A percentile compares a stretch with the other conserved stretches of the same genome.
phyloP scores from a whole-genome alignment of 2,888 invertebrate genomes.

The Holacanthella duospinosa region DNA sequence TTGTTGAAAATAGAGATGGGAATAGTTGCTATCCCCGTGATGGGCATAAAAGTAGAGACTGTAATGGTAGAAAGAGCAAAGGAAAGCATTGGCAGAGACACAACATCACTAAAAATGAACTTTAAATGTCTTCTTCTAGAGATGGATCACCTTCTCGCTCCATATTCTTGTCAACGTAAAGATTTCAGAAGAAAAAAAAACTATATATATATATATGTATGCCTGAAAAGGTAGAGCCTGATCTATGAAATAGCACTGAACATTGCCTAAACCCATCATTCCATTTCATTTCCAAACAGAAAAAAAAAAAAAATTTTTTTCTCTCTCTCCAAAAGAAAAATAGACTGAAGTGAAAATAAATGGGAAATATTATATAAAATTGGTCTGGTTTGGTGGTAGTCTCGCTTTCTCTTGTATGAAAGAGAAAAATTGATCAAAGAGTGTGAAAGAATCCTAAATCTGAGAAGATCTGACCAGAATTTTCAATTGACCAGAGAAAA shows the following conservation, averaged over 20 bases:
- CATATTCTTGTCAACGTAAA: conserved; percentile 13
- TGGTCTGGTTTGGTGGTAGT: neutral
- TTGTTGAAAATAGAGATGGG: conserved; percentile 26
- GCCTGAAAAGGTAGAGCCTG: too few relatives aligned
- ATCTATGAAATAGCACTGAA: too few relatives aligned
- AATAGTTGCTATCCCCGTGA: conserved; percentile 31
- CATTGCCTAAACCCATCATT: neutral
- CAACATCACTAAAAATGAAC: conserved; percentile 33
- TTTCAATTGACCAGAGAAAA: conserved; percentile 10
- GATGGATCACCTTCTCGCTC: conserved; percentile 24
- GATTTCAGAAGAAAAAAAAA: neutral
- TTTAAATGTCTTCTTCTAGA: conserved; percentile 30
- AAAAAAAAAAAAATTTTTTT: too few relatives aligned
- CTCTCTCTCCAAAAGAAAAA: neutral
- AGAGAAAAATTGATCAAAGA: conserved; percentile 1
- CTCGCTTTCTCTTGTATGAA: neutral
- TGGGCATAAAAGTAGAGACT: conserved; percentile 32
- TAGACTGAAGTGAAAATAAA: conserved; percentile 5
- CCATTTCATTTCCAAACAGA: neutral
- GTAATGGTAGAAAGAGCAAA: conserved; percentile 28
- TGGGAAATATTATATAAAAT: conserved; percentile 2
- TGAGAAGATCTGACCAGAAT: conserved; percentile 16
- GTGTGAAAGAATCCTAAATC: conserved; percentile 2
- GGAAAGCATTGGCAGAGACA: conserved; percentile 31
- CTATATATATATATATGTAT: too few relatives aligned